Conservation (phyloP, 2,113 vertebrate genomes). For the Shinisaurus crocodilurus region DNA sequence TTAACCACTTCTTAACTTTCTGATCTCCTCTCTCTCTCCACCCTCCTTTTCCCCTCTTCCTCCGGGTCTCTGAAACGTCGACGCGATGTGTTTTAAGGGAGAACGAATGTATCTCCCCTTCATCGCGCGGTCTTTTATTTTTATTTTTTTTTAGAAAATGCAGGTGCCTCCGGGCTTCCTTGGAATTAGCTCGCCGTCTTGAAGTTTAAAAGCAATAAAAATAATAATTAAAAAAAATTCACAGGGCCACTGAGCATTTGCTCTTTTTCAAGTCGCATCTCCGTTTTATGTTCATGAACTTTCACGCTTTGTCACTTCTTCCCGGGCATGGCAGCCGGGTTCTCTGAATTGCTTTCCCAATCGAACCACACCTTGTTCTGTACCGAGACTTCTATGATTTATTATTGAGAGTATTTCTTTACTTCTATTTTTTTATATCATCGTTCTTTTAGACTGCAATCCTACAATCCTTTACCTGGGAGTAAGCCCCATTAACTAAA, state of each 20-base stretch:
- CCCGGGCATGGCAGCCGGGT: accelerated
- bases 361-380: accelerated
- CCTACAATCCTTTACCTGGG: too few relatives aligned
- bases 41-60: not conserved
- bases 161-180: not conserved
- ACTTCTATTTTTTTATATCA: too few relatives aligned
- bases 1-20: not conserved
- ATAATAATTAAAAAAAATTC: not conserved
- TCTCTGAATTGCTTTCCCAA: accelerated
- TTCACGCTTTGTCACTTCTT: accelerated
- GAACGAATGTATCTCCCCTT: not conserved
- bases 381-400: not conserved
- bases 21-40: too few relatives aligned
- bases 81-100: not conserved
- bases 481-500: too few relatives aligned
- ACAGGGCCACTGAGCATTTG: not conserved
- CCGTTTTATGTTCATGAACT: accelerated
- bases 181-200: not conserved
- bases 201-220: not conserved
- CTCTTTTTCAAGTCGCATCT: not conserved
- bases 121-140: not conserved
- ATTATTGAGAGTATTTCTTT: not conserved
- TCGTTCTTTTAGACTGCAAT: not conserved
- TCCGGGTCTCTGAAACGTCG: not conserved
- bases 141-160: not conserved